Evolutionary conservation across 2,888 invertebrate genomes (phyloP), one percentile per base, ranked within the genome.

Genomic region (Atrina japonica): DNA sequence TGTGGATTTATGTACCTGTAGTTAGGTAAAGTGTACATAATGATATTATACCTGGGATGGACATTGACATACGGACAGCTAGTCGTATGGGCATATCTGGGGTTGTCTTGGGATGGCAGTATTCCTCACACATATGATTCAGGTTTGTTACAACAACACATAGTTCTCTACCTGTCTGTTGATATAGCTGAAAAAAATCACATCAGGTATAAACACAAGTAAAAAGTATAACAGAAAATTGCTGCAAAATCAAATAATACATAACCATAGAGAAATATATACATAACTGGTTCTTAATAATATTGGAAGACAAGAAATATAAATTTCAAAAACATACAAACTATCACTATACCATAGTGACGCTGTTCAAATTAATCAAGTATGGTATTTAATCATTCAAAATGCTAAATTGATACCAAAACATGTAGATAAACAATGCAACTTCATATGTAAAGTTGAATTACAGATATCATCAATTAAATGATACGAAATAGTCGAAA

Each of bases 101-200:
- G 7, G 88, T 86, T 9, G 88, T 88, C 73, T 89, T 89, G 0
- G 84, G 83, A 63, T 89, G 88, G 61, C 85, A 88, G 71, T 88
- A 89, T 66, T 88, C 87, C 1, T 83, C 80, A 18, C 72, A 78
- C 83, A 86, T 87, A 72, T 86, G 85, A 66, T 85, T 89, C 23
- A 89, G 69, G 66, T 89, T 89, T 2, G 88, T 88, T 5, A 87
- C 88, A 14, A 88, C 84, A 5, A 89, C 75, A 76, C 88, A 89
- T 66, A 89, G 61, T 71, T 89, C 89, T 45, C 82, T 82, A 27
- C 79, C 69, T 40, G 81, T 77, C 21, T 43, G 35, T 41, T 50
- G 49, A 47, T 78, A 78, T 18, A 85, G 56, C 86, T 86, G 73
- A 7, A 77, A 70, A 14, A 43, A 11, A n/a, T n/a, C 3, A 30